Evolutionary conservation across 2,113 vertebrate species (phyloP).

Genomic region (Promerops cafer): DNA sequence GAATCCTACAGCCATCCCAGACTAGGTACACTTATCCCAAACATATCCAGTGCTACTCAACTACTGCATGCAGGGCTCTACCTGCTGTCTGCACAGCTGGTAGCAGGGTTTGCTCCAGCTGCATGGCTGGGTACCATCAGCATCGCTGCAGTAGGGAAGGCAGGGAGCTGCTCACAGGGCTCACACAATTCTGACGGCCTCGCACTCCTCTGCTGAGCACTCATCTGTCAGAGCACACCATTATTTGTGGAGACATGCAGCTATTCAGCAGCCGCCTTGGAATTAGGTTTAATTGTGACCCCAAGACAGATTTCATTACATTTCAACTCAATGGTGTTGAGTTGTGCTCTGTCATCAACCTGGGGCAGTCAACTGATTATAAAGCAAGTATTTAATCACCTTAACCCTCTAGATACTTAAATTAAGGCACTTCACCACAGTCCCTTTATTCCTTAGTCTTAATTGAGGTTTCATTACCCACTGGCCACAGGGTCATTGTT

Average conservation of each 20-base stretch:
- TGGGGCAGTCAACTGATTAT: conserved; percentile 1
- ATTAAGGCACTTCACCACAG: conserved; percentile 33
- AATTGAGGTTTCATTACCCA: conserved; percentile 45
- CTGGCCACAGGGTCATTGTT: conserved; percentile 10
- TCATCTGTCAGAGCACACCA: not conserved
- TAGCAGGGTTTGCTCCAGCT: rapidly evolving
- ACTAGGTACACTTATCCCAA: not conserved
- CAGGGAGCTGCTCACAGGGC: not conserved
- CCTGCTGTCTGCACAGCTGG: rapidly evolving
- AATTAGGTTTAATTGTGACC: conserved; percentile 45
- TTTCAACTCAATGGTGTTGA: conserved; percentile 14
- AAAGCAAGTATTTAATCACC: conserved; percentile 65
- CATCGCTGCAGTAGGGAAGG: rapidly evolving
- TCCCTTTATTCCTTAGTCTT: not conserved
- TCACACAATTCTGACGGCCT: rapidly evolving
- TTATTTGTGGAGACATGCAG: not conserved
- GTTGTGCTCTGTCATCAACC: conserved; percentile 32
- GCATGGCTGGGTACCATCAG: not conserved
- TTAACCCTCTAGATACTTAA: conserved; percentile 42
- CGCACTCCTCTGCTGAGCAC: not conserved
- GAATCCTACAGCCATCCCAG: not conserved
- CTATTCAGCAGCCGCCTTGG: not conserved
- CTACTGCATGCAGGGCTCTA: rapidly evolving
- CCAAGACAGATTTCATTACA: conserved; percentile 33
- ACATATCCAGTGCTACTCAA: not conserved